phyloP scores from a whole-genome alignment of 2,888 invertebrate species.

The Calameuta idolon region DNA sequence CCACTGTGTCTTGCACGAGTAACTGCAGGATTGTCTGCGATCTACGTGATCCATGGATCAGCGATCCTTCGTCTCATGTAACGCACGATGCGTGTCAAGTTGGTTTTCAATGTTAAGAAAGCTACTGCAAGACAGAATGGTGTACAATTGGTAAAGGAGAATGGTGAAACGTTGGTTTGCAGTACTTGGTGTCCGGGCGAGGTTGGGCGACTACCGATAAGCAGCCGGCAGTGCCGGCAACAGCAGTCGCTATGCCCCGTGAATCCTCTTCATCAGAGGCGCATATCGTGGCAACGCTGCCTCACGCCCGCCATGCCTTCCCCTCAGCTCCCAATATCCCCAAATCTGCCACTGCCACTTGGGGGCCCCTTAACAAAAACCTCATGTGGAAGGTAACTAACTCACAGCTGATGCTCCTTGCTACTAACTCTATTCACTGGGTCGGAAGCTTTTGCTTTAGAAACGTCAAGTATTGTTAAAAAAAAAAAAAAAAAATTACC shows the following conservation, averaged over 20 bases:
- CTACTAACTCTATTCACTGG: constrained; percentile 4
- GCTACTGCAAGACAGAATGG: constrained; percentile 4
- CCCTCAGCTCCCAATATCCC: constrained; percentile 71
- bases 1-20: neutral
- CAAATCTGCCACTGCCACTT: constrained; percentile 73
- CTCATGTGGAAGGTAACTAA: constrained; percentile 75
- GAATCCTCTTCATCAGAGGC: constrained; percentile 63
- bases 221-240: constrained; percentile 52
- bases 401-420: constrained; percentile 25
- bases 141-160: constrained; percentile 16
- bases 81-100: neutral
- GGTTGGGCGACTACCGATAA: constrained; percentile 65
- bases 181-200: constrained; percentile 66
- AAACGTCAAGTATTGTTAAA: neutral
- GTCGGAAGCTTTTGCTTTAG: neutral
- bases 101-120: neutral
- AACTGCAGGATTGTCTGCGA: neutral
- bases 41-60: neutral
- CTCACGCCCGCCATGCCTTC: constrained; percentile 64
- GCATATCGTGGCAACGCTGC: constrained; percentile 64
- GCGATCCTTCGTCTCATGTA: neutral
- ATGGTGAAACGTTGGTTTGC: constrained; percentile 53
- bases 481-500: neutral
- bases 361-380: constrained; percentile 75
- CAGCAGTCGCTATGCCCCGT: constrained; percentile 51